Conservation (phyloP, 1,140 invertebrate genomes). For the Frieseomelitta varia region DNA sequence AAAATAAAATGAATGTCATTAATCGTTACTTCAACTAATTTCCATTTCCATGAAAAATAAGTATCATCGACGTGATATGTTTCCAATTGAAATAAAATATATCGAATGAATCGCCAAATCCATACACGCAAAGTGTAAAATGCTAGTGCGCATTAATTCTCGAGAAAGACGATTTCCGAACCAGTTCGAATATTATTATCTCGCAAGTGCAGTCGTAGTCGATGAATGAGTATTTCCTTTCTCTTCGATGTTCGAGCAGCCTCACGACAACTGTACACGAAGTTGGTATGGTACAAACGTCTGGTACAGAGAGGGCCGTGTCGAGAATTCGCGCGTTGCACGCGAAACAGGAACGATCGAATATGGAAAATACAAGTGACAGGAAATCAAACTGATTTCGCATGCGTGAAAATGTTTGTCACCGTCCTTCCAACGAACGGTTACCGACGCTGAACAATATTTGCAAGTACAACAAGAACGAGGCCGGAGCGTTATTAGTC, state of each 20-base stretch:
- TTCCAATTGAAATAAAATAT: too few relatives aligned
- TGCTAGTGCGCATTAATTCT: too few relatives aligned
- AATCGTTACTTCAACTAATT: neutral
- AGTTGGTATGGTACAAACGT: neutral
- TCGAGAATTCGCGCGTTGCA: neutral
- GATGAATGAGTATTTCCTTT: neutral
- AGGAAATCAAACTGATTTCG: conserved; percentile 41
- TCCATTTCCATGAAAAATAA: too few relatives aligned
- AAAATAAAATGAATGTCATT: neutral
- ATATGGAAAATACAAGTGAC: conserved; percentile 40
- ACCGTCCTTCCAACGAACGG: conserved; percentile 5
- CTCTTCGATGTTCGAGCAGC: too few relatives aligned
- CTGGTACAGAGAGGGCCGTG: too few relatives aligned
- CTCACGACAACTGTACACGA: neutral
- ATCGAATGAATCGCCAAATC: too few relatives aligned
- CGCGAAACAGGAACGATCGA: conserved; percentile 23
- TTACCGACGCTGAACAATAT: conserved; percentile 21
- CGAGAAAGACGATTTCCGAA: too few relatives aligned
- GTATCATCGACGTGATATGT: too few relatives aligned
- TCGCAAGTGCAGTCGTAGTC: neutral
- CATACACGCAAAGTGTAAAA: too few relatives aligned
- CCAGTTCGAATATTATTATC: too few relatives aligned
- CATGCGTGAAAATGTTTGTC: conserved; percentile 49
- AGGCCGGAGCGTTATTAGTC: conserved; percentile 27
- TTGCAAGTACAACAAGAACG: conserved; percentile 43